These are phyloP conservation scores for Noctua janthina DNA, from an alignment of 2,888 invertebrate genomes.

Conservation along the genomic window DNA sequence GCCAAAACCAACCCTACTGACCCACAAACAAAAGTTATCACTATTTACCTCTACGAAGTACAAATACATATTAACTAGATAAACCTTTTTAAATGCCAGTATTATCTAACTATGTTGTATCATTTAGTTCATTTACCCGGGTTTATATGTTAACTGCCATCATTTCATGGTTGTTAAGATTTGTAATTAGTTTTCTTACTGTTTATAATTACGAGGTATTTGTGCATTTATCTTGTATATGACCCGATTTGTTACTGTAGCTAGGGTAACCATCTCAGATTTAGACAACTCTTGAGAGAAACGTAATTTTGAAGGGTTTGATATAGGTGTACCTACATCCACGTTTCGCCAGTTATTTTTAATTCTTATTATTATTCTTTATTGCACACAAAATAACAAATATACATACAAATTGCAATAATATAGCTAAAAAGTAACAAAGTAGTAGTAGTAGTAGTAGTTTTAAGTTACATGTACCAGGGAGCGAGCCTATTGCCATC, in stretches of 20 bases:
- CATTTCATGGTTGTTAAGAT: slow-evolving; percentile 63
- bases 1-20: slow-evolving; percentile 14
- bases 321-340: neutral
- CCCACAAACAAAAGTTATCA: slow-evolving; percentile 43
- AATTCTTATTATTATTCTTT: too few relatives aligned
- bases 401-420: too few relatives aligned
- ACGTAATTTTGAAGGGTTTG: neutral
- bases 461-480: neutral
- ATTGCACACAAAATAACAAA: too few relatives aligned
- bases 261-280: neutral
- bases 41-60: slow-evolving; percentile 9
- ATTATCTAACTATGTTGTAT: slow-evolving; percentile 43
- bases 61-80: slow-evolving; percentile 29
- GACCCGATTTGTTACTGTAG: slow-evolving; percentile 57
- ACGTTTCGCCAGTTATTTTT: neutral
- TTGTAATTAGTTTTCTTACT: slow-evolving; percentile 52
- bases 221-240: slow-evolving; percentile 58
- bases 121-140: slow-evolving; percentile 27
- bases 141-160: slow-evolving; percentile 50
- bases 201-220: slow-evolving; percentile 48
- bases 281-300: neutral
- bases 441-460: too few relatives aligned
- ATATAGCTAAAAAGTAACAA: too few relatives aligned
- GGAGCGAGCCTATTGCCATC: neutral
- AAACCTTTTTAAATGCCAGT: slow-evolving; percentile 30